These are phyloP conservation scores for Ernsta delagoae DNA, from an alignment of 2,888 invertebrate genomes.

Conservation along the genomic window DNA sequence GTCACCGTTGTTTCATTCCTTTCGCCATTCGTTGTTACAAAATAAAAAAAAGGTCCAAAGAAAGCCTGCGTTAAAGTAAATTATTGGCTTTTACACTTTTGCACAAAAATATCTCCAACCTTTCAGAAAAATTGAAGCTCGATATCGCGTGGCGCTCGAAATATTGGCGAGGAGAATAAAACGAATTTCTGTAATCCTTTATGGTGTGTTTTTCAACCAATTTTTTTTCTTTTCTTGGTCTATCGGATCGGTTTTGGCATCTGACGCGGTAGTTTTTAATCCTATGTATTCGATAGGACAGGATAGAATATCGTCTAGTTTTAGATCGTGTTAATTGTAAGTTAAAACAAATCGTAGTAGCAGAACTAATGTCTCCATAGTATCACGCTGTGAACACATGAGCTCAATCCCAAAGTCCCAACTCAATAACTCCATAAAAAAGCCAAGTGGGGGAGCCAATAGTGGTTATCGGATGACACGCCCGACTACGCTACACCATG, in stretches of 20 bases:
- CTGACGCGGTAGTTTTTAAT: no score
- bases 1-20: no score
- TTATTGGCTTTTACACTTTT: no score
- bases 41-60: no score
- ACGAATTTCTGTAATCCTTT: no score
- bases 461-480: constrained; percentile 33
- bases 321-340: no score
- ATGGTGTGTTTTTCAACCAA: no score
- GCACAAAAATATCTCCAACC: neutral
- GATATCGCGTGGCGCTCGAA: neutral
- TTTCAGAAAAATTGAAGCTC: neutral
- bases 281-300: no score
- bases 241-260: no score
- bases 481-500: constrained; percentile 22
- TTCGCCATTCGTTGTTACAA: no score
- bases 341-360: constrained; percentile 24
- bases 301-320: no score
- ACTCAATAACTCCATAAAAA: constrained; percentile 22
- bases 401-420: constrained; percentile 14
- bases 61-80: no score
- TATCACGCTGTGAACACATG: constrained; percentile 28
- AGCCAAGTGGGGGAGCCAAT: constrained; percentile 16
- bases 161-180: neutral
- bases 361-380: constrained; percentile 24
- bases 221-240: neutral